Evolutionary conservation across 2,888 invertebrate genomes (phyloP).

Genomic region (Mythimna impura): DNA sequence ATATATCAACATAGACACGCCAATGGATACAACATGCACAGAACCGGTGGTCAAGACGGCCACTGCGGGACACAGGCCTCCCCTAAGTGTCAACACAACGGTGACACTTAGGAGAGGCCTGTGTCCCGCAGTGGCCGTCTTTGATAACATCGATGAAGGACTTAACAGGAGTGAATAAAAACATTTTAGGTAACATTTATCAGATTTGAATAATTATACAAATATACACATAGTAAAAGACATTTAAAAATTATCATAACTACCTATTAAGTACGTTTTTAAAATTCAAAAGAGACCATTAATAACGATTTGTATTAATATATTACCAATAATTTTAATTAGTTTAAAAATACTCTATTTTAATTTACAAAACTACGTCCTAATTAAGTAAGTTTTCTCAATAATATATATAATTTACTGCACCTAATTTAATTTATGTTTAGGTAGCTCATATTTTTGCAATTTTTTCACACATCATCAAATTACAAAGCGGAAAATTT

Average conservation of each 20-base stretch:
- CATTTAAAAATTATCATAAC: slow-evolving; percentile 20
- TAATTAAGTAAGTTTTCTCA: slow-evolving; percentile 10
- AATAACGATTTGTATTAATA: slow-evolving; percentile 34
- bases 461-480: slow-evolving; percentile 51
- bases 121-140: too few species aligned
- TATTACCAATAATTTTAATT: slow-evolving; percentile 30
- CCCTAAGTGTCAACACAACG: too few species aligned
- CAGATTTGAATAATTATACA: slow-evolving; percentile 8
- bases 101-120: too few species aligned
- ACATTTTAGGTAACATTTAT: background rate
- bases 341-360: slow-evolving; percentile 15
- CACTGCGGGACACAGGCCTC: too few species aligned
- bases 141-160: too few species aligned
- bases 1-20: too few species aligned
- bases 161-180: too few species aligned
- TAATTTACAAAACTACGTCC: slow-evolving; percentile 14
- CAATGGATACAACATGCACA: too few species aligned
- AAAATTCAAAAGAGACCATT: slow-evolving; percentile 34
- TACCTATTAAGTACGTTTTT: slow-evolving; percentile 14
- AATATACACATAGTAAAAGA: slow-evolving; percentile 12
- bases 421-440: slow-evolving; percentile 17
- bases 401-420: slow-evolving; percentile 42
- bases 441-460: slow-evolving; percentile 20
- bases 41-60: too few species aligned
- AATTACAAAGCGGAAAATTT: slow-evolving; percentile 45